Conservation (phyloP, 2,113 vertebrate species). For the Entomyzon cyanotis region DNA sequence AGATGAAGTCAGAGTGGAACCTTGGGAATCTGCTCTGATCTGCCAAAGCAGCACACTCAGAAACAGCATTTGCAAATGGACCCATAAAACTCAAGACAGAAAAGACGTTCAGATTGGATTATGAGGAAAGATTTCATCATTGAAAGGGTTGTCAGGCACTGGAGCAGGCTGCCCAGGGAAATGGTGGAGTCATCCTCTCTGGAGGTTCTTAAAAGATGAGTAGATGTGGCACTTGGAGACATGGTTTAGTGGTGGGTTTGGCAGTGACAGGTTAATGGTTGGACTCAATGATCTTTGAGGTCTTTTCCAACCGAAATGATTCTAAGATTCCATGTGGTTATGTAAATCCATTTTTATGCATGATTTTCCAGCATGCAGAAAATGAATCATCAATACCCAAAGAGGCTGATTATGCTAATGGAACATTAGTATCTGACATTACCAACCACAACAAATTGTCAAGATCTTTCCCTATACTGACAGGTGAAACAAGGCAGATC, state of each 20-base stretch:
- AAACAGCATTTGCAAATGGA: neutral
- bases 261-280: neutral
- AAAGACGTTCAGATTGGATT: neutral
- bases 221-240: neutral
- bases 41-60: neutral
- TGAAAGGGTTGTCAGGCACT: neutral
- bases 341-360: neutral
- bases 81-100: fast-evolving
- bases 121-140: neutral
- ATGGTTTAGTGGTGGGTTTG: neutral
- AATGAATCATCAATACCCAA: neutral
- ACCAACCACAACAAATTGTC: neutral
- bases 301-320: neutral
- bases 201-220: neutral
- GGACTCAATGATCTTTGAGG: neutral
- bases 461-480: neutral
- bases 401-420: neutral
- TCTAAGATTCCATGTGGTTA: neutral
- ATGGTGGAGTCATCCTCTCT: neutral
- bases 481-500: neutral
- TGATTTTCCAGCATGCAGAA: neutral
- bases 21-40: neutral
- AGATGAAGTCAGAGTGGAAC: neutral
- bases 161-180: neutral
- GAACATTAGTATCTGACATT: neutral